Evolutionary conservation across 2,113 vertebrate species (phyloP), one percentile per base, ranked within the genome.

Genomic region (Oncorhynchus keta): DNA sequence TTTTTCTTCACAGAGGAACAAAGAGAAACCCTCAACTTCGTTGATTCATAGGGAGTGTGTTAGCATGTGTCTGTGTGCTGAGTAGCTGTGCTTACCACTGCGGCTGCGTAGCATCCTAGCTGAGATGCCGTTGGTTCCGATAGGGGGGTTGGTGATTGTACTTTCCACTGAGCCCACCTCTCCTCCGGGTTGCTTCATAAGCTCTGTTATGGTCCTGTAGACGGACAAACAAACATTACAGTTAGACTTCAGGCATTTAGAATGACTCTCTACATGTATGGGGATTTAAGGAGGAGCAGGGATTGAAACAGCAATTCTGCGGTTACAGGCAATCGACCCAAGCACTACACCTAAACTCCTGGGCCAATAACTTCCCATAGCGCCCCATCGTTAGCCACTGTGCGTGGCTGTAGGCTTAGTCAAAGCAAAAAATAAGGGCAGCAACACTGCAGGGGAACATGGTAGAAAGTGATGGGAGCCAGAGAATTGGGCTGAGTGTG

Each of bases 151-250:
- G 64, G 39, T 45, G 39, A 45, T 45, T 45, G 39, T 45, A 45
- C 85, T 86, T 64, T 92, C 91, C 77, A 83, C 78, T 0, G 86
- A 74, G 77, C 76, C 89, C 81, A 81, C 76, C 66, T 93, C 93
- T 18, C 61, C 85, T 64, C 89, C 90, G 68, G 92, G 90, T 81
- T 93, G 91, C 87, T 94, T 93, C 83, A 94, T 81, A 72, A 94
- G 86, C 73, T 93, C 92, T 12, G 92, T 92, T 82, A 94, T 86
- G 0, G 86, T 92, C 90, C 93, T 93, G 78, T 14, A 51, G 4
- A 16, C 11, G 48, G 66, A 73, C 5, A 30, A 39, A 24, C 61
- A 67, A 45, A 45, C 13, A 26, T 70, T 9, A 35, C 18, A 69
- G 16, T 55, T 18, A 55, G 16, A 55, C 51, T 55, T 57, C 24